Evolutionary conservation across 2,888 invertebrate species (phyloP).

Genomic region (Hypomecis punctinalis): DNA sequence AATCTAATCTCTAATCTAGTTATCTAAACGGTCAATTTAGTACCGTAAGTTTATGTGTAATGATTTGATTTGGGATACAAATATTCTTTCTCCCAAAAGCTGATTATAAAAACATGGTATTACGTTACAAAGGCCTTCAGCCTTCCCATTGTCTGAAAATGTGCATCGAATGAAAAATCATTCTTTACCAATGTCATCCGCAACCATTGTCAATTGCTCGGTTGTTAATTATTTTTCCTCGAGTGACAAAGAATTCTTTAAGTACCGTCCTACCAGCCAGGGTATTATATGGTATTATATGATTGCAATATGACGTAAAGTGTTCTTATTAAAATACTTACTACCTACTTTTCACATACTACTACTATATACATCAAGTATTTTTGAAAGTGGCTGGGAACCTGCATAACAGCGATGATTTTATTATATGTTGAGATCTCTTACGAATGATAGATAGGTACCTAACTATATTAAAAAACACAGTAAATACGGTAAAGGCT

Average conservation of each 20-base stretch:
- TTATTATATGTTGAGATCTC: no score
- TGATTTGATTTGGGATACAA: not conserved
- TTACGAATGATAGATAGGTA: no score
- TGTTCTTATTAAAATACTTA: not conserved
- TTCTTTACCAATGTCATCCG: constrained; percentile 15
- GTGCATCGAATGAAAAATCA: constrained; percentile 18
- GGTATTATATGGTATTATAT: constrained; percentile 2
- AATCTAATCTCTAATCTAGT: no score
- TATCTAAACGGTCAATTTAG: no score
- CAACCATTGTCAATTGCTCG: constrained; percentile 9
- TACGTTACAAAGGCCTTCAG: constrained; percentile 9
- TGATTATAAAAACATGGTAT: constrained; percentile 11
- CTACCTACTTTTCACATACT: no score
- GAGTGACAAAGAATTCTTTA: not conserved
- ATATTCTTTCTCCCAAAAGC: constrained; percentile 8
- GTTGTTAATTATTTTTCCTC: constrained; percentile 10
- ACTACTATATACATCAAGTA: no score
- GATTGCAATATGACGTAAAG: not conserved
- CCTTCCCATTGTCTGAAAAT: constrained; percentile 21
- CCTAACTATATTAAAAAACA: no score
- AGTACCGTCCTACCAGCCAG: not conserved
- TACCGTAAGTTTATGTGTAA: no score
- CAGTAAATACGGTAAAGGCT: no score
- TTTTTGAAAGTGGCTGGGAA: no score
- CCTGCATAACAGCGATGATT: no score